A percentile compares a stretch with the other conserved stretches of the same genome.
Evolutionary conservation across 2,888 invertebrate genomes (phyloP).

Genomic region (Caenorhabditis macrosperma): DNA sequence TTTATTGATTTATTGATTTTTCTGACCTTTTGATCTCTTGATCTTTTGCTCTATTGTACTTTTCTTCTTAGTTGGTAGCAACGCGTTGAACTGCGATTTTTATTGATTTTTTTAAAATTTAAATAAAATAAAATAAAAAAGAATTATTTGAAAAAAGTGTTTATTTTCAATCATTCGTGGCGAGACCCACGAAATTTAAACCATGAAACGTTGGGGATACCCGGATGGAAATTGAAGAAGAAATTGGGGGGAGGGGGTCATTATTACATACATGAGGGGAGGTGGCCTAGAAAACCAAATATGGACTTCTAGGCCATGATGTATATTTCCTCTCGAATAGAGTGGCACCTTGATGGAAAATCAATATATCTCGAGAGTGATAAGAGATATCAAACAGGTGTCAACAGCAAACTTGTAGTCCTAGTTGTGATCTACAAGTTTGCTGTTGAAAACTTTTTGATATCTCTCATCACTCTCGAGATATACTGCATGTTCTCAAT

Average conservation of each 20-base stretch:
- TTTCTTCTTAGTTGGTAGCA: conserved; percentile 22
- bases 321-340: conserved; percentile 34
- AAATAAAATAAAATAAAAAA: conserved; percentile 11
- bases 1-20: neutral
- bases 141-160: neutral
- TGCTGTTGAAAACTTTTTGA: no score
- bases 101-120: conserved; percentile 16
- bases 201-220: no score
- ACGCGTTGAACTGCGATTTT: neutral
- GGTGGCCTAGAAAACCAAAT: neutral
- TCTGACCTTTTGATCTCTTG: conserved; percentile 5
- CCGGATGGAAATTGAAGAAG: neutral
- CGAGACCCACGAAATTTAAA: no score
- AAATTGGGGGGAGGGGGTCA: neutral
- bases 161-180: no score
- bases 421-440: no score
- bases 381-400: no score
- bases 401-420: no score
- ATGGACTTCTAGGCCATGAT: conserved; percentile 3
- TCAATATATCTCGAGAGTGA: no score
- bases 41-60: neutral
- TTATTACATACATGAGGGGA: conserved; percentile 30
- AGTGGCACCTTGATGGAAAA: no score
- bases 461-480: no score
- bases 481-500: no score